Conservation (phyloP, 2,888 invertebrate genomes). For the Melinaea marsaeus region DNA sequence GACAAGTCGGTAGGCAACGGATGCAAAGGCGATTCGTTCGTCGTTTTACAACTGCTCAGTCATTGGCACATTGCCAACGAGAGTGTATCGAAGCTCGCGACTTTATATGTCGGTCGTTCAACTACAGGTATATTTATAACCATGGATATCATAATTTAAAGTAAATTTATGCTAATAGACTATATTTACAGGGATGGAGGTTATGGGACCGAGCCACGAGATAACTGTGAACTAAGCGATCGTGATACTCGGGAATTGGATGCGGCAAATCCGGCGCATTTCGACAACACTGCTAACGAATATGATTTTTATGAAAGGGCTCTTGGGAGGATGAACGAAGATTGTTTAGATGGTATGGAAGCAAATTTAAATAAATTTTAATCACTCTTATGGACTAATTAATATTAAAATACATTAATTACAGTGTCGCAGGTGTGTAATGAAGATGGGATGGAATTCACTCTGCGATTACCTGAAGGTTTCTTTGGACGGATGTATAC, state of each 20-base stretch:
- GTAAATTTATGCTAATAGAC: constrained; percentile 1
- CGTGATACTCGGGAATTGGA: constrained; percentile 90
- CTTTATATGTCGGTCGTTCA: constrained; percentile 91
- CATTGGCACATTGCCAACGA: constrained; percentile 88
- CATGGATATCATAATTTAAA: constrained; percentile 3
- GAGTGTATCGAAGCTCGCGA: constrained; percentile 90
- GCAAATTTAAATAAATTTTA: background rate
- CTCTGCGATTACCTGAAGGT: constrained; percentile 90
- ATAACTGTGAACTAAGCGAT: constrained; percentile 94
- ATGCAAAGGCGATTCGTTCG: constrained; percentile 88
- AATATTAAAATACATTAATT: constrained; percentile 5
- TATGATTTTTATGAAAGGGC: constrained; percentile 90
- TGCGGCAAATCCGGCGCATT: constrained; percentile 89
- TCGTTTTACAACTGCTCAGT: constrained; percentile 84
- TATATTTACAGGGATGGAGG: constrained; percentile 72
- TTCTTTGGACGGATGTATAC: constrained; percentile 94
- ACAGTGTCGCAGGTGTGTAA: constrained; percentile 93
- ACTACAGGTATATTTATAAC: constrained; percentile 80
- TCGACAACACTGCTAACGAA: constrained; percentile 89
- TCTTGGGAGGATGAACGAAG: constrained; percentile 83
- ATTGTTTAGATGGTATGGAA: constrained; percentile 88
- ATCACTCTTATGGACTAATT: background rate
- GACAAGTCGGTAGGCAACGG: constrained; percentile 88
- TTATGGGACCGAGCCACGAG: constrained; percentile 80
- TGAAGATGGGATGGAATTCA: constrained; percentile 96